These are phyloP conservation scores for Orbicella faveolata DNA, from an alignment of 64 coral and sea anemone genomes.

Conservation along the genomic window DNA sequence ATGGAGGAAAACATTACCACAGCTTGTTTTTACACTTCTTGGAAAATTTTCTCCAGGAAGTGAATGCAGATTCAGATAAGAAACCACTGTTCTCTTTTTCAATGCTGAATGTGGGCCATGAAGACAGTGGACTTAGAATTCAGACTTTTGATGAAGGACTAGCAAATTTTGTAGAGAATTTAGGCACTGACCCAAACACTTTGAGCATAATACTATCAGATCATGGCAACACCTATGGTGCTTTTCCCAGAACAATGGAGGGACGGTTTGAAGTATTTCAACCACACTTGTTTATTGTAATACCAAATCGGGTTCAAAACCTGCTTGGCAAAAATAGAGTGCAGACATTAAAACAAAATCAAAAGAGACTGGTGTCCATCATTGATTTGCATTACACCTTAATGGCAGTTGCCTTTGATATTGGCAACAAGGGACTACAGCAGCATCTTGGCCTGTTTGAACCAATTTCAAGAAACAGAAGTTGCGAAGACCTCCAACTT, in stretches of 20 bases:
- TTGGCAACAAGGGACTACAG: neutral
- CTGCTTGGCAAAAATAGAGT: slow-evolving; percentile 44
- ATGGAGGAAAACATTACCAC: slow-evolving; percentile 87
- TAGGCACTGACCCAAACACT: slow-evolving; percentile 49
- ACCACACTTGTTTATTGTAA: slow-evolving; percentile 59
- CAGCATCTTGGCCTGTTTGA: slow-evolving; percentile 29
- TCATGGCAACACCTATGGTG: slow-evolving; percentile 72
- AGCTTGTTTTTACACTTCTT: slow-evolving; percentile 64
- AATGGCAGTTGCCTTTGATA: slow-evolving; percentile 32
- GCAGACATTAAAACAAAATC: slow-evolving; percentile 49
- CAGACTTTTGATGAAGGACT: slow-evolving; percentile 59
- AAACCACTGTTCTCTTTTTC: slow-evolving; percentile 58
- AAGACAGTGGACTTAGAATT: slow-evolving; percentile 44
- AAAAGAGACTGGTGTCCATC: slow-evolving; percentile 49
- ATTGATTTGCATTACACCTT: slow-evolving; percentile 55
- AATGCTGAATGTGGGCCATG: slow-evolving; percentile 54
- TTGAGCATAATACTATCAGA: slow-evolving; percentile 72
- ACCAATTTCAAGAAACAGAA: slow-evolving; percentile 33
- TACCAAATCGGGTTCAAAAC: slow-evolving; percentile 44
- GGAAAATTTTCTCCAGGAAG: slow-evolving; percentile 23
- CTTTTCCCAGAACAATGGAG: slow-evolving; percentile 41
- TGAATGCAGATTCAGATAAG: neutral
- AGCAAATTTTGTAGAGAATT: slow-evolving; percentile 18
- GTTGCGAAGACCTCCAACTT: slow-evolving; percentile 60
- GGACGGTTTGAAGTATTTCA: slow-evolving; percentile 70